Conservation (phyloP, 2,888 invertebrate genomes). For the Ectemnius lituratus region DNA sequence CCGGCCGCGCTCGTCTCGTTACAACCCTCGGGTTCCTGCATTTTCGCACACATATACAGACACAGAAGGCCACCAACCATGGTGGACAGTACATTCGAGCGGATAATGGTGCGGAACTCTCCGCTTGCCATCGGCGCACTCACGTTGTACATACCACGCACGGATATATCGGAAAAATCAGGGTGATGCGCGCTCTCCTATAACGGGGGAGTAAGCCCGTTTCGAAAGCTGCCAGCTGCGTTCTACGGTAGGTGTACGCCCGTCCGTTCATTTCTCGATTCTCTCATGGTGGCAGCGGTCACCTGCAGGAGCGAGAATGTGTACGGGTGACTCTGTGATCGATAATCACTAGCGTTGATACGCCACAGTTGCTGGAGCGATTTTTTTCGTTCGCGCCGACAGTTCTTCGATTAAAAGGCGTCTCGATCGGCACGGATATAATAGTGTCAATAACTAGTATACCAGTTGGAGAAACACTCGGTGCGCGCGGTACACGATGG, state of each 20-base stretch:
- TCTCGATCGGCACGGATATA: conserved; percentile 34
- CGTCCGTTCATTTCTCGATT: conserved; percentile 15
- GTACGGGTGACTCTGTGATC: conserved; percentile 33
- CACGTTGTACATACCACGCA: conserved; percentile 27
- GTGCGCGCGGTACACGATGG: not conserved
- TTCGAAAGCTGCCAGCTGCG: not conserved
- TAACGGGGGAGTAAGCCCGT: not conserved
- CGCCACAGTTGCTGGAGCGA: conserved; percentile 44
- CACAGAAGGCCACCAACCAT: not conserved
- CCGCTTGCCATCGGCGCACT: conserved; percentile 19
- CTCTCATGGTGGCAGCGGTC: conserved; percentile 13
- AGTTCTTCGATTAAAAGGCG: conserved; percentile 58
- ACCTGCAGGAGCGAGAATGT: conserved; percentile 36
- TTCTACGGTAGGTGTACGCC: conserved; percentile 34
- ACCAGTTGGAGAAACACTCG: conserved; percentile 2
- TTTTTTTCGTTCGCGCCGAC: conserved; percentile 43
- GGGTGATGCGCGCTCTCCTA: conserved; percentile 18
- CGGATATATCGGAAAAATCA: conserved; percentile 54
- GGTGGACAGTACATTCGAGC: conserved; percentile 16
- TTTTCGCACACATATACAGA: conserved; percentile 5
- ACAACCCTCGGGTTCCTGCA: too few relatives aligned
- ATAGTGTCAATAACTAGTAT: conserved; percentile 26
- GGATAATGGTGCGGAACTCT: conserved; percentile 57
- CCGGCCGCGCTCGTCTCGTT: too few relatives aligned
- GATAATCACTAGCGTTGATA: conserved; percentile 53